Evolutionary conservation across 2,888 invertebrate species (phyloP).

Genomic region (Drosophila austrosaltans): DNA sequence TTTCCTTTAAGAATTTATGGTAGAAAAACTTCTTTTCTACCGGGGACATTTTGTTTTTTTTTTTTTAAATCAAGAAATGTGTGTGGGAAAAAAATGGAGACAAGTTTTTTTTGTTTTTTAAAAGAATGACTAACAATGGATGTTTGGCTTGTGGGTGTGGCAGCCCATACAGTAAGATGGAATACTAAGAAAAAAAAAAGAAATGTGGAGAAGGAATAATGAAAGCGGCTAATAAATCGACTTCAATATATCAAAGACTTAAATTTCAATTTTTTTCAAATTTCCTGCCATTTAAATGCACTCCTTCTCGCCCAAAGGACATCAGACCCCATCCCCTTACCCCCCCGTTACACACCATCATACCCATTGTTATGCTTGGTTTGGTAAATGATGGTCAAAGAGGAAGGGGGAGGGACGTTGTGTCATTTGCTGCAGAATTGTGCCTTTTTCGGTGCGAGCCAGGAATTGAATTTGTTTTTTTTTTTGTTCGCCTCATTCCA

Average conservation of each 20-base stretch:
- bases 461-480: conserved; percentile 70
- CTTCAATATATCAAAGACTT: conserved; percentile 79
- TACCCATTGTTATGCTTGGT: conserved; percentile 46
- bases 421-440: conserved; percentile 69
- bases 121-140: conserved; percentile 50
- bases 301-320: conserved; percentile 64
- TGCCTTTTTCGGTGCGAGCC: conserved; percentile 61
- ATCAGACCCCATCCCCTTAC: neutral
- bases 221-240: conserved; percentile 71
- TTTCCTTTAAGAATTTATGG: neutral
- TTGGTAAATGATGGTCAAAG: conserved; percentile 66
- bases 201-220: conserved; percentile 17
- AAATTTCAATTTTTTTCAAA: conserved; percentile 81
- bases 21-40: neutral
- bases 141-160: conserved; percentile 7
- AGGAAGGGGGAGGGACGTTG: conserved; percentile 18
- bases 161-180: conserved; percentile 11
- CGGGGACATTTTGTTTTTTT: neutral
- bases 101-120: neutral
- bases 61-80: neutral
- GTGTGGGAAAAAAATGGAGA: conserved; percentile 10
- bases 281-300: conserved; percentile 79
- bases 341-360: conserved; percentile 8
- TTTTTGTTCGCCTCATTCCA: conserved; percentile 27
- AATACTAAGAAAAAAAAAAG: neutral